Conservation (phyloP, 2,888 invertebrate genomes). For the Ryuthela nishihirai region DNA sequence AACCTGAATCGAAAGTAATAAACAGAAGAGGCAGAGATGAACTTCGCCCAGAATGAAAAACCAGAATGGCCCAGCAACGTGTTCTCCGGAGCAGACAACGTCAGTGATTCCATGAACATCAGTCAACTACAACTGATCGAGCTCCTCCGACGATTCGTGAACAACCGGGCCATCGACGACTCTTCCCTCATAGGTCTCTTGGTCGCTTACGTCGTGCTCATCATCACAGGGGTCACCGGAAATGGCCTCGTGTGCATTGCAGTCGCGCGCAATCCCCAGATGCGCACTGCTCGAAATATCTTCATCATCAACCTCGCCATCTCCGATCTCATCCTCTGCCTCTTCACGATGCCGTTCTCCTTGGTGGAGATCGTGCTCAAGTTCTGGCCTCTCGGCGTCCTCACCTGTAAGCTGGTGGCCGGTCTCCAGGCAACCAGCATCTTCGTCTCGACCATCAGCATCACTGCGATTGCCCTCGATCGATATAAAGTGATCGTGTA, state of each 20-base stretch:
- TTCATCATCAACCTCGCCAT: conserved; percentile 84
- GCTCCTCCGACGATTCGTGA: conserved; percentile 43
- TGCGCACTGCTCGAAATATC: conserved; percentile 87
- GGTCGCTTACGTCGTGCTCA: conserved; percentile 67
- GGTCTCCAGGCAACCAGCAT: conserved; percentile 84
- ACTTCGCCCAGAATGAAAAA: no score
- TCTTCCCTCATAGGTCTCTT: conserved; percentile 65
- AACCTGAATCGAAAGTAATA: no score
- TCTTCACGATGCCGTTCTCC: conserved; percentile 85
- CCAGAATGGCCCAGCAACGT: no score
- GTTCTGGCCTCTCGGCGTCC: conserved; percentile 68
- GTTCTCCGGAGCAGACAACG: no score
- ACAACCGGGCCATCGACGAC: conserved; percentile 67
- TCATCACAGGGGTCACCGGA: conserved; percentile 75
- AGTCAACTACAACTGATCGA: no score
- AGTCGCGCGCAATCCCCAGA: conserved; percentile 77
- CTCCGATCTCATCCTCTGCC: conserved; percentile 74
- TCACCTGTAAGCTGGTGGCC: conserved; percentile 74
- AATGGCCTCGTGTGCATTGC: conserved; percentile 76
- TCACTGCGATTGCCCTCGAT: conserved; percentile 84
- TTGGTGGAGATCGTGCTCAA: conserved; percentile 78
- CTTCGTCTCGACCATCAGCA: conserved; percentile 89
- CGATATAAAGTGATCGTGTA: conserved; percentile 84
- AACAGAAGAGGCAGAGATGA: no score
- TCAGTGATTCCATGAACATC: no score